phyloP scores from a whole-genome alignment of 2,797 vertebrate genomes.

The Xiphorhynchus erythropygius region DNA sequence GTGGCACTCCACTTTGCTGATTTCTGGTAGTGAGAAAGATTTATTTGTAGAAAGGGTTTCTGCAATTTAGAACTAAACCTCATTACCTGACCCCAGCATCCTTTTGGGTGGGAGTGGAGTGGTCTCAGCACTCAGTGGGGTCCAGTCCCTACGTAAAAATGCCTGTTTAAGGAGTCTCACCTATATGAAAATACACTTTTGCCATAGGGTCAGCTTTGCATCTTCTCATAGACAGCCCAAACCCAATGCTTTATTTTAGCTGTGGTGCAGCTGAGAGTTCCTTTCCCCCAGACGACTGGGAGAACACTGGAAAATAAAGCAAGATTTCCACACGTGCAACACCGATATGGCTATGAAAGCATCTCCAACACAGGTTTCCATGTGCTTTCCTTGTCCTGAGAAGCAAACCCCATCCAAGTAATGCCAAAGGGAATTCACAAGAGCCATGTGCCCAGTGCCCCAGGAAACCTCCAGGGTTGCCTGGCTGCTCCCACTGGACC shows the following conservation, averaged over 20 bases:
- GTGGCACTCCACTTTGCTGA: fast-evolving
- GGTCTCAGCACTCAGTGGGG: neutral
- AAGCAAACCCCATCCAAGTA: neutral
- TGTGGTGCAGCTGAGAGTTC: fast-evolving
- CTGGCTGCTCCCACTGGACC: neutral
- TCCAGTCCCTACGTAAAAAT: fast-evolving
- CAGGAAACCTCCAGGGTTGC: neutral
- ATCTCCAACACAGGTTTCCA: neutral
- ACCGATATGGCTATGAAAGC: neutral
- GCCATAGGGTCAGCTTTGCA: neutral
- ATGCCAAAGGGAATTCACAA: neutral
- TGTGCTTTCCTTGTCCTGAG: neutral
- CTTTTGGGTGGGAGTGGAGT: neutral
- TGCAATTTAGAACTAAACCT: neutral
- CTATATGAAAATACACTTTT: neutral
- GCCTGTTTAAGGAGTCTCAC: neutral
- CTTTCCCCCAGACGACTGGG: neutral
- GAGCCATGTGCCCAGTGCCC: fast-evolving
- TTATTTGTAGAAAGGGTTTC: neutral
- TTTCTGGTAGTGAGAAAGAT: neutral
- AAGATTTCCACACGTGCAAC: neutral
- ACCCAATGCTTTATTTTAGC: neutral
- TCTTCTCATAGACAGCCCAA: neutral
- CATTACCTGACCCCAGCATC: fast-evolving
- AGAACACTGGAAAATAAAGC: neutral